A percentile compares a stretch with the other conserved stretches of the same genome.
Evolutionary conservation across 2,888 invertebrate genomes (phyloP).

Genomic region (Drosophila aldrichi): DNA sequence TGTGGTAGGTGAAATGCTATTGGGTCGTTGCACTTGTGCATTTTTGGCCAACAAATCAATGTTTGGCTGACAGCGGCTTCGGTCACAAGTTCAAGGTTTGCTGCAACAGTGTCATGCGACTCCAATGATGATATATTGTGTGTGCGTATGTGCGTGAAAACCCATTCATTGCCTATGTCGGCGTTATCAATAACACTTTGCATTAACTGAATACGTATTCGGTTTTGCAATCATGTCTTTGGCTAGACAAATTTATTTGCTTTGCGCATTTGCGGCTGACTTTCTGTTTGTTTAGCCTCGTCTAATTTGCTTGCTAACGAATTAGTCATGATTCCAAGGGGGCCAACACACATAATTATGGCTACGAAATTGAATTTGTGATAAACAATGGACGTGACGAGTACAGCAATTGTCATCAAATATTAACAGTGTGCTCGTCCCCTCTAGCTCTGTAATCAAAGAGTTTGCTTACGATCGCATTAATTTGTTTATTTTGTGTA

Average conservation of each 20-base stretch:
- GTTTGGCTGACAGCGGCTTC: slow-evolving; percentile 17
- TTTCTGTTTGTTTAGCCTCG: slow-evolving; percentile 21
- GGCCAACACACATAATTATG: slow-evolving; percentile 53
- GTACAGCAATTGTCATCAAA: slow-evolving; percentile 21
- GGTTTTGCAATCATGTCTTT: slow-evolving; percentile 1
- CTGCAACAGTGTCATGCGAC: slow-evolving; percentile 45
- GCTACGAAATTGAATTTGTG: slow-evolving; percentile 56
- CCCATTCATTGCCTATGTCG: background rate
- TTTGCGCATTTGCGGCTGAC: slow-evolving; percentile 13
- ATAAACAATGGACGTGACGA: slow-evolving; percentile 49
- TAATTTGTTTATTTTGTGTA: slow-evolving; percentile 23
- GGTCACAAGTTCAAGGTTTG: slow-evolving; percentile 73
- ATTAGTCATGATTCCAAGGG: slow-evolving; percentile 60
- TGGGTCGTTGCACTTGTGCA: slow-evolving; percentile 48
- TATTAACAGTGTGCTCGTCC: slow-evolving; percentile 1
- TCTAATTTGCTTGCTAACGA: slow-evolving; percentile 64
- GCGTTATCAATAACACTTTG: slow-evolving; percentile 42
- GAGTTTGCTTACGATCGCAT: slow-evolving; percentile 27
- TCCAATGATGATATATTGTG: slow-evolving; percentile 11
- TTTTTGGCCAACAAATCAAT: slow-evolving; percentile 62
- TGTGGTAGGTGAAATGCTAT: slow-evolving; percentile 63
- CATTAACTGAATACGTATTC: slow-evolving; percentile 42
- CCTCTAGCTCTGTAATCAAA: background rate
- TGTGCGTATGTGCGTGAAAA: slow-evolving; percentile 11
- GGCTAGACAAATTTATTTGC: slow-evolving; percentile 46